Percentiles rank a stretch among this genome's conserved stretches.
These are phyloP conservation scores for Carollia perspicillata DNA, from an alignment of 2,113 vertebrate species.

Conservation along the genomic window DNA sequence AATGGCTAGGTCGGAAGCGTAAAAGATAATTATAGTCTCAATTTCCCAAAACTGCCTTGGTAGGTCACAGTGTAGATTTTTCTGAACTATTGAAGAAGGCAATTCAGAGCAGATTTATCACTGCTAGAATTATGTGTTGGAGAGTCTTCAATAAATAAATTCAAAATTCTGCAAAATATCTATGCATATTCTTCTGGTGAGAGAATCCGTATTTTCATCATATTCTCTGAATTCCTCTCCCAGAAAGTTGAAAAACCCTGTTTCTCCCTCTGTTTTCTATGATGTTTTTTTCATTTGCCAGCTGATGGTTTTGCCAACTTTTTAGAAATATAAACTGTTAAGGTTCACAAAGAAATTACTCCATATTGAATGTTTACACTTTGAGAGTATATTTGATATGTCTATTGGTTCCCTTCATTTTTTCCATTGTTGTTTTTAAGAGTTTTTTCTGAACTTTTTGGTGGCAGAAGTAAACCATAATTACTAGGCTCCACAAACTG, in stretches of 20 bases:
- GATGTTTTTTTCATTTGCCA: neutral
- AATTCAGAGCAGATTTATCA: neutral
- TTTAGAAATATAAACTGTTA: neutral
- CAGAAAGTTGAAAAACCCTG: neutral
- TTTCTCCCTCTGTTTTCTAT: neutral
- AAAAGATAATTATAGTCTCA: neutral
- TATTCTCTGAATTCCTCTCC: neutral
- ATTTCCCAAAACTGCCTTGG: neutral
- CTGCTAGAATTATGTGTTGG: neutral
- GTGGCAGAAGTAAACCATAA: neutral
- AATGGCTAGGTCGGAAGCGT: neutral
- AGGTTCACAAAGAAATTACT: neutral
- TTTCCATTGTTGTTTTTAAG: neutral
- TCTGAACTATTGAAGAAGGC: neutral
- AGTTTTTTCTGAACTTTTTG: neutral
- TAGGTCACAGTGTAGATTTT: neutral
- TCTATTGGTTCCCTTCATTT: neutral
- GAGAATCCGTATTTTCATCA: neutral
- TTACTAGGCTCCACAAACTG: neutral
- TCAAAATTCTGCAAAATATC: neutral
- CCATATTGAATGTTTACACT: neutral
- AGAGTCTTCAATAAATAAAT: neutral
- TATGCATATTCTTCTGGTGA: neutral
- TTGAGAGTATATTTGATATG: neutral
- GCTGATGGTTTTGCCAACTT: constrained; percentile 4